Base-by-base conservation (phyloP, 2,113 vertebrate species). In the Nerophis lumbriciformis region DNA sequence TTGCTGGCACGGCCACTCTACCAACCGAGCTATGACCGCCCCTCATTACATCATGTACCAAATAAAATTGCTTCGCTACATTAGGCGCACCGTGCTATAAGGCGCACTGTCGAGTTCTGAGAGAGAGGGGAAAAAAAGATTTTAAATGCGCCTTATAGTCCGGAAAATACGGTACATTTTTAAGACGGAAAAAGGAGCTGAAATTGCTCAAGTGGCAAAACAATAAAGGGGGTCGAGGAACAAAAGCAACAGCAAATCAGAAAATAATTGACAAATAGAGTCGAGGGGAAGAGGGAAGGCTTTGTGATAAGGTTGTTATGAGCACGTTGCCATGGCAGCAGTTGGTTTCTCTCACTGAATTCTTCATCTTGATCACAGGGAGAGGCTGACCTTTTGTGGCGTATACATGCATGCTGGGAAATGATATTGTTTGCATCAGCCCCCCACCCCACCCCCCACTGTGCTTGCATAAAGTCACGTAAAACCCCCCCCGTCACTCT, bases 271-370 rank as follows among this genome's bases (percentile, higher is more conserved):
- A 53, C 16, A 10, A 10, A 51, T 35, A 7, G 28, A 36, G 19
- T 8, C 7, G 10, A 44, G 45, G 0, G 47, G 6, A 3, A 57
- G 16, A 36, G 51, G 47, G 37, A 63, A 36, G 56, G 21, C 21
- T 45, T 58, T 6, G 28, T 58, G 28, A 52, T 48, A 16, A 61
- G 65, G 69, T 76, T 83, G 75, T 83, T 82, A 65, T 74, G 75
- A 49, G 52, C 63, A 52, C 0, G 69, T 86, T 79, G 69, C 85
- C 80, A 84, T 84, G 77, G 83, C 9, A 39, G 83, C 75, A 62
- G 66, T 76, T 70, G 75, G 64, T 79, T 79, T 78, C 65, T 57
- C 51, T 51, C 48, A 21, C 35, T 63, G 67, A 66, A 67, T 70
- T 61, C 69, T 59, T 79, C 60, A 68, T 68, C 44, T 56, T 51